phyloP scores from a whole-genome alignment of 2,797 vertebrate genomes.

The Aselliscus stoliczkanus region DNA sequence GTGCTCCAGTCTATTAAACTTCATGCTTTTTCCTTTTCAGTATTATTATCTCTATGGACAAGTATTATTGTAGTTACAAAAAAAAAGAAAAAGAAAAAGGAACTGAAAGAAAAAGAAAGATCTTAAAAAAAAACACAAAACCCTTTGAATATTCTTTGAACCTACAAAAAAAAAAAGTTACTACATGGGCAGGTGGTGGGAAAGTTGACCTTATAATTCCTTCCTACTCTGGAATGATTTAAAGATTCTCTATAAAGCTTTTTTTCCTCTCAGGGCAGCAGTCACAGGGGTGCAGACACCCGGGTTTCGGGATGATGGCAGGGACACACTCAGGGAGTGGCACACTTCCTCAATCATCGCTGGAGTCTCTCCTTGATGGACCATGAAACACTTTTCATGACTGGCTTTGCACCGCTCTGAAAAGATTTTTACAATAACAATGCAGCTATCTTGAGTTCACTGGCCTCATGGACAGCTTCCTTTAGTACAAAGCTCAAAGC shows the following conservation, averaged over 20 bases:
- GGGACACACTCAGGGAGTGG: neutral
- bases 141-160: conserved; percentile 37
- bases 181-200: conserved; percentile 7
- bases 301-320: neutral
- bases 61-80: neutral
- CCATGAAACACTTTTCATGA: neutral
- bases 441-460: neutral
- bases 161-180: neutral
- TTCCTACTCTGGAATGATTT: conserved; percentile 29
- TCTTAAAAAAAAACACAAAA: neutral
- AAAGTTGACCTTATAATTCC: conserved; percentile 40
- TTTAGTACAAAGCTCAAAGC: neutral
- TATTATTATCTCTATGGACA: neutral
- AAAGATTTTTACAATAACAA: neutral
- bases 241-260: conserved; percentile 1
- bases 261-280: neutral
- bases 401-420: neutral
- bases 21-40: neutral
- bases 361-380: neutral
- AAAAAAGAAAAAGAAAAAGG: neutral
- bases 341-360: neutral
- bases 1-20: conserved; percentile 38
- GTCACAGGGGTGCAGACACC: neutral
- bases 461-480: neutral
- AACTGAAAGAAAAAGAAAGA: neutral